These are phyloP conservation scores for Phyto melanocephala DNA, from an alignment of 2,888 invertebrate genomes.

Conservation along the genomic window DNA sequence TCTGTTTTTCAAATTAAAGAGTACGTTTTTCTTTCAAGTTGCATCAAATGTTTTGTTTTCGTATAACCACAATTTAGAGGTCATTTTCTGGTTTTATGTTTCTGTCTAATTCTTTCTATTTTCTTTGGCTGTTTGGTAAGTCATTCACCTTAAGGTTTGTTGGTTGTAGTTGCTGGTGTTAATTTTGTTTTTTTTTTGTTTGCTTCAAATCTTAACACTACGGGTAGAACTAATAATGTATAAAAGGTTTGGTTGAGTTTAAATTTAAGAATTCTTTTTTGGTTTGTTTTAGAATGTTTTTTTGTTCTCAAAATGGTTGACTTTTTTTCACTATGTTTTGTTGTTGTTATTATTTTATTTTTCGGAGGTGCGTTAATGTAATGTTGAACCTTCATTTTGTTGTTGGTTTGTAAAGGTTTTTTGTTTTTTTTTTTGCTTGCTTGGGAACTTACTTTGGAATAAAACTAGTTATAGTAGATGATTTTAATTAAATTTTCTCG, in stretches of 20 bases:
- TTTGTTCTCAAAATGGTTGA: background rate
- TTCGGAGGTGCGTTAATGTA: no score
- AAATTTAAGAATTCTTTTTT: background rate
- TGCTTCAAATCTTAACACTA: background rate
- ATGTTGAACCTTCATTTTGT: no score
- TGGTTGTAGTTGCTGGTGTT: background rate
- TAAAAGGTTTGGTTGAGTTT: no score
- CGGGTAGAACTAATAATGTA: background rate
- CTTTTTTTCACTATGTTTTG: background rate
- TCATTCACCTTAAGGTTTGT: slow-evolving; percentile 40
- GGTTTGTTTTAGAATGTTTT: background rate
- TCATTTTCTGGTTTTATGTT: background rate
- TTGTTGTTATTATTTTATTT: background rate
- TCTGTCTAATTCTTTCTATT: background rate
- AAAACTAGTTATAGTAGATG: no score
- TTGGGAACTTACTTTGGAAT: no score
- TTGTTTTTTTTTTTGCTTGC: no score
- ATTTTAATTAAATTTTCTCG: no score
- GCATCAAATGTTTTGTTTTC: slow-evolving; percentile 19
- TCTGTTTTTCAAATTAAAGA: no score
- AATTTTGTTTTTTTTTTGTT: background rate
- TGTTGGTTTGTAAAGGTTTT: no score
- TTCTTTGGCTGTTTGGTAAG: slow-evolving; percentile 14
- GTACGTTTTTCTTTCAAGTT: no score
- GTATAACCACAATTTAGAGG: background rate